Percentiles rank a stretch among this genome's conserved stretches.
These are phyloP conservation scores for Cinara cedri DNA, from an alignment of 2,888 invertebrate species.

Conservation along the genomic window DNA sequence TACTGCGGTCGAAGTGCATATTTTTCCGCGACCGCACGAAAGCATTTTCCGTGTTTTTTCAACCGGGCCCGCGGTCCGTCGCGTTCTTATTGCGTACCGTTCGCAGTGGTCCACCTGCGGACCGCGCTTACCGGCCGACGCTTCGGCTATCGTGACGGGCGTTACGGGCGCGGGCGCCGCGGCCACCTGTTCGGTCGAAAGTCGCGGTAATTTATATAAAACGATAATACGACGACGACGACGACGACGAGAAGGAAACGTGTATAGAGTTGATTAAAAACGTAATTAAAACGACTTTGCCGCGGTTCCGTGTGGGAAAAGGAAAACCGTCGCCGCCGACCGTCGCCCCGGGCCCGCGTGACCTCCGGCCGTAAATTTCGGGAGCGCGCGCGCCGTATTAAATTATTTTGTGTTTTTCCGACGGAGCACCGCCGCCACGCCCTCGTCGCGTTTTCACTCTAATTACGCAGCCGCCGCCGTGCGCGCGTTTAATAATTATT, in stretches of 20 bases:
- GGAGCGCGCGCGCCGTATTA: slow-evolving; percentile 35
- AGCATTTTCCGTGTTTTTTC: no score
- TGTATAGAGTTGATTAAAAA: slow-evolving; percentile 46
- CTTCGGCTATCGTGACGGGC: no score
- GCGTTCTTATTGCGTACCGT: no score
- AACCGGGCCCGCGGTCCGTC: no score
- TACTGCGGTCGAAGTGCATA: no score
- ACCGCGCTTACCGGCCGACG: no score
- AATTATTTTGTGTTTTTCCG: slow-evolving; percentile 52
- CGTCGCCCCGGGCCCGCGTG: slow-evolving; percentile 24
- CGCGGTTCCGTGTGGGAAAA: background rate
- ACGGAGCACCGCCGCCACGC: background rate
- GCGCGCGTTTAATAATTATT: slow-evolving; percentile 40
- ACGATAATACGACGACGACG: no score
- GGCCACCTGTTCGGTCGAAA: no score
- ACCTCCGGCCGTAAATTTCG: slow-evolving; percentile 48
- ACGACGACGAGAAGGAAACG: slow-evolving; percentile 10
- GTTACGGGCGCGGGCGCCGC: no score
- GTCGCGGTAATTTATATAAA: no score
- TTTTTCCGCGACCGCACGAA: no score
- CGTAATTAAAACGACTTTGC: slow-evolving; percentile 53
- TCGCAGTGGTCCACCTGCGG: no score
- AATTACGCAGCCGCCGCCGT: slow-evolving; percentile 1
- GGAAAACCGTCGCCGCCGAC: slow-evolving; percentile 11
- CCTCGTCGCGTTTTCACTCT: slow-evolving; percentile 17